These are phyloP conservation scores for Brachyptera putata DNA, from an alignment of 2,888 invertebrate genomes.

Conservation along the genomic window DNA sequence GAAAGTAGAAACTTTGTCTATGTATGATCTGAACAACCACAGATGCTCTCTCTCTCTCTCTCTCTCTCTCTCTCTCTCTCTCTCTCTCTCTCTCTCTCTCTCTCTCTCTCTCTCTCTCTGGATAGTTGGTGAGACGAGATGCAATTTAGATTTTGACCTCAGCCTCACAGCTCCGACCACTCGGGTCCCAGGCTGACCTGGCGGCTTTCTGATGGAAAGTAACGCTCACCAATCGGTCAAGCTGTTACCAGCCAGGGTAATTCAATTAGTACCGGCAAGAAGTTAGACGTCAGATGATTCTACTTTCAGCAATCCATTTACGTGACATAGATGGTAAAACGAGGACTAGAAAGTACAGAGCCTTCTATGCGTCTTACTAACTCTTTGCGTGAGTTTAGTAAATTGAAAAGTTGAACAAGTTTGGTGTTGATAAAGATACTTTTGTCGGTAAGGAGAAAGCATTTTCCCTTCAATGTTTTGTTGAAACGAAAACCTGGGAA, in stretches of 20 bases:
- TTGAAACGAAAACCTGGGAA: neutral
- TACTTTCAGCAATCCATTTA: slow-evolving; percentile 24
- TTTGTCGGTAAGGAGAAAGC: slow-evolving; percentile 19
- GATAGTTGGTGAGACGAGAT: too few relatives aligned
- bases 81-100: too few relatives aligned
- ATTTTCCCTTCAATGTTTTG: slow-evolving; percentile 22
- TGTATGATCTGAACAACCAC: neutral
- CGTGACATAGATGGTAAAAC: slow-evolving; percentile 6
- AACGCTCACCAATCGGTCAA: slow-evolving; percentile 25
- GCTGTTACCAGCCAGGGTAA: slow-evolving; percentile 27
- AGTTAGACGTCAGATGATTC: slow-evolving; percentile 23
- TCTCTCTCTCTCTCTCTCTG: too few relatives aligned
- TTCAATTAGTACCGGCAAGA: slow-evolving; percentile 24
- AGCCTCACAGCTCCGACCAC: too few relatives aligned
- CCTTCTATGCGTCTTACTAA: too few relatives aligned
- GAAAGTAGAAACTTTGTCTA: neutral
- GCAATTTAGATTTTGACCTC: slow-evolving; percentile 13
- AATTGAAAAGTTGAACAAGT: slow-evolving; percentile 24
- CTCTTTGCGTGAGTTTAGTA: neutral
- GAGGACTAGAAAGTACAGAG: neutral
- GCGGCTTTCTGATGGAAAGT: neutral
- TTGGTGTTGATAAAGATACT: slow-evolving; percentile 26
- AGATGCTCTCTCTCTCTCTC: too few relatives aligned
- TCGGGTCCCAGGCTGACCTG: neutral
- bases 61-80: too few relatives aligned